Percentiles rank a stretch among this genome's conserved stretches.
Evolutionary conservation across 2,888 invertebrate species (phyloP).

Genomic region (Zaprionus lineosus): DNA sequence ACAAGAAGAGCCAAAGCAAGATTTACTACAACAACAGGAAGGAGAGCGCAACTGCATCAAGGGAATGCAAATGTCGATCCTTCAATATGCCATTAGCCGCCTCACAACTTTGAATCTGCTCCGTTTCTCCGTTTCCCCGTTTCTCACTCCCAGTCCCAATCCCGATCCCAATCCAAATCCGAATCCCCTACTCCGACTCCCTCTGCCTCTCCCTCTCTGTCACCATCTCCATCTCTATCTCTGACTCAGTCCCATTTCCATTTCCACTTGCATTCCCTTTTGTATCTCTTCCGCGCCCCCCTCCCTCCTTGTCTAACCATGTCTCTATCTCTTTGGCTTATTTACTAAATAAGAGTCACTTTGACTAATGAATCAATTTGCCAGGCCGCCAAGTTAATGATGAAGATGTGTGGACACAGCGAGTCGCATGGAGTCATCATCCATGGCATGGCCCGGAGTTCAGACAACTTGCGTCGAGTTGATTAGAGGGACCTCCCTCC

Average conservation of each 20-base stretch:
- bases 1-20: no score
- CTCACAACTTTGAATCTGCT: neutral
- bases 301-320: neutral
- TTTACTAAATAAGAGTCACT: slow-evolving; percentile 76
- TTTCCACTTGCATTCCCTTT: neutral
- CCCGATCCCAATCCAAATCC: neutral
- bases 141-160: neutral
- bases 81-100: slow-evolving; percentile 22
- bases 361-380: slow-evolving; percentile 79
- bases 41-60: slow-evolving; percentile 17
- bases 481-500: slow-evolving; percentile 28
- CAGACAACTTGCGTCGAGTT: slow-evolving; percentile 22
- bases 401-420: slow-evolving; percentile 57
- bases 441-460: slow-evolving; percentile 6
- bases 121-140: neutral
- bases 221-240: neutral
- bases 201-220: neutral
- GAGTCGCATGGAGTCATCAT: slow-evolving; percentile 9
- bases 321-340: slow-evolving; percentile 33
- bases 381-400: slow-evolving; percentile 64
- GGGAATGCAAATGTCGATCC: slow-evolving; percentile 39
- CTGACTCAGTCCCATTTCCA: neutral
- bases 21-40: no score
- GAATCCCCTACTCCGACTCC: neutral
- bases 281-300: neutral